Percentiles rank a stretch among this genome's conserved stretches.
Conservation (phyloP, 2,113 vertebrate genomes). For the Cottus gobio region DNA sequence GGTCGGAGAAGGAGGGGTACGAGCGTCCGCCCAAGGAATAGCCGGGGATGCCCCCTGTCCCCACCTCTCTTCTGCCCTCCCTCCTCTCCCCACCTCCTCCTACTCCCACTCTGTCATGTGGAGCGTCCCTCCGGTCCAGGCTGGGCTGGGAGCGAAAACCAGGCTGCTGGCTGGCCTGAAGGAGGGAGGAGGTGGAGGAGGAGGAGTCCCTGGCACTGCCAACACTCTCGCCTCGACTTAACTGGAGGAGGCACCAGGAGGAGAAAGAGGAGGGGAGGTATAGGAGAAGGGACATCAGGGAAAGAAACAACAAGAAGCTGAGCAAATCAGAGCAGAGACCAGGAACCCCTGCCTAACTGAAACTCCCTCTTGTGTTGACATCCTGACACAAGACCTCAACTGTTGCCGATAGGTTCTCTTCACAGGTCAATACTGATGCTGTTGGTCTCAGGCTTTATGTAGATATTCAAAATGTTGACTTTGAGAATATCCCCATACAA, state of each 20-base stretch:
- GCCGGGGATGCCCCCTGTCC: slow-evolving; percentile 73
- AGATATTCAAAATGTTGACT: background rate
- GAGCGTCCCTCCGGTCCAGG: slow-evolving; percentile 84
- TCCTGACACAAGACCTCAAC: slow-evolving; percentile 7
- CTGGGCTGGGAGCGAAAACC: slow-evolving; percentile 96
- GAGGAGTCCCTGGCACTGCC: slow-evolving; percentile 90
- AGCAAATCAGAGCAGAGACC: slow-evolving; percentile 20
- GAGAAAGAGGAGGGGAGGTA: background rate
- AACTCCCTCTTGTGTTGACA: slow-evolving; percentile 11
- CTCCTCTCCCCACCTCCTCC: slow-evolving; percentile 53
- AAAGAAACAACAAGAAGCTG: slow-evolving; percentile 39
- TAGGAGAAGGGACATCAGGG: slow-evolving; percentile 9
- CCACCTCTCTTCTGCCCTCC: slow-evolving; percentile 51
- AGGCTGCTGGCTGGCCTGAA: slow-evolving; percentile 89
- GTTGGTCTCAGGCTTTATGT: background rate
- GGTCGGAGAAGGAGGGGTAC: slow-evolving; percentile 87
- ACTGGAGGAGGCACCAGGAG: slow-evolving; percentile 74
- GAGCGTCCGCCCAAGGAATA: slow-evolving; percentile 83
- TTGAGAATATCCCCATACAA: background rate
- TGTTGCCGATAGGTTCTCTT: background rate
- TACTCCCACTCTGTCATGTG: slow-evolving; percentile 53
- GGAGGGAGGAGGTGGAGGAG: slow-evolving; percentile 86
- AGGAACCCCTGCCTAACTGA: background rate
- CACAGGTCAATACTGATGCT: background rate
- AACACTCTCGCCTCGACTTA: slow-evolving; percentile 89